Evolutionary conservation across 2,888 invertebrate species (phyloP).

Genomic region (Phasia obesa): DNA sequence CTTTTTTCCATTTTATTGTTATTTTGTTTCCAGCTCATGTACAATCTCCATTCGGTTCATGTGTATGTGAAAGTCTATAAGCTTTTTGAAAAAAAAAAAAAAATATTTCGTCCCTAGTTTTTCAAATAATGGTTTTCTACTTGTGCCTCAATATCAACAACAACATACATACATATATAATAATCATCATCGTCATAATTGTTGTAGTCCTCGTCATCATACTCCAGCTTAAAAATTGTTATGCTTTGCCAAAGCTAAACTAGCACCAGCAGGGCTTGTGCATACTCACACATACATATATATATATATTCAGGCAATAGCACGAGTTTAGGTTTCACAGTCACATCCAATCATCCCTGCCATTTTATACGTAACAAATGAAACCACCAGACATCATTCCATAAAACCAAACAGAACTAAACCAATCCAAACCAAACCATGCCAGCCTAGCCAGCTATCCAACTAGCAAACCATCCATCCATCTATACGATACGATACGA

Average conservation of each 20-base stretch:
- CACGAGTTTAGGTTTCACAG: slow-evolving; percentile 57
- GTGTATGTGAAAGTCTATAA: slow-evolving; percentile 29
- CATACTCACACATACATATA: slow-evolving; percentile 14
- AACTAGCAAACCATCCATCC: slow-evolving; percentile 61
- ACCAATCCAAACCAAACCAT: slow-evolving; percentile 50
- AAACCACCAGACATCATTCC: slow-evolving; percentile 60
- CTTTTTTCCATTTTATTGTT: slow-evolving; percentile 28
- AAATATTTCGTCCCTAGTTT: slow-evolving; percentile 55
- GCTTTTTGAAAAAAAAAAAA: slow-evolving; percentile 58
- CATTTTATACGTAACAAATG: slow-evolving; percentile 62
- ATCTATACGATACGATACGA: slow-evolving; percentile 56
- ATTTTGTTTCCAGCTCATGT: slow-evolving; percentile 57
- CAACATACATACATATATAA: no score
- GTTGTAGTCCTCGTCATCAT: slow-evolving; percentile 57
- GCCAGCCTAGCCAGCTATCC: slow-evolving; percentile 45
- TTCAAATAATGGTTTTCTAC: slow-evolving; percentile 45
- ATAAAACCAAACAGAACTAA: slow-evolving; percentile 39
- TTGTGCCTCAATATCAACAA: slow-evolving; percentile 49
- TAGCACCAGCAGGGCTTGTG: slow-evolving; percentile 51
- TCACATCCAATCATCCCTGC: slow-evolving; percentile 67
- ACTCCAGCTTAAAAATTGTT: slow-evolving; percentile 51
- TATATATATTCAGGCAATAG: slow-evolving; percentile 13
- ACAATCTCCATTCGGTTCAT: slow-evolving; percentile 37
- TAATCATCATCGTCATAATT: slow-evolving; percentile 63
- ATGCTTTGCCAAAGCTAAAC: slow-evolving; percentile 60